phyloP scores from a whole-genome alignment of 2,113 vertebrate species.

The Nipponia nippon region DNA sequence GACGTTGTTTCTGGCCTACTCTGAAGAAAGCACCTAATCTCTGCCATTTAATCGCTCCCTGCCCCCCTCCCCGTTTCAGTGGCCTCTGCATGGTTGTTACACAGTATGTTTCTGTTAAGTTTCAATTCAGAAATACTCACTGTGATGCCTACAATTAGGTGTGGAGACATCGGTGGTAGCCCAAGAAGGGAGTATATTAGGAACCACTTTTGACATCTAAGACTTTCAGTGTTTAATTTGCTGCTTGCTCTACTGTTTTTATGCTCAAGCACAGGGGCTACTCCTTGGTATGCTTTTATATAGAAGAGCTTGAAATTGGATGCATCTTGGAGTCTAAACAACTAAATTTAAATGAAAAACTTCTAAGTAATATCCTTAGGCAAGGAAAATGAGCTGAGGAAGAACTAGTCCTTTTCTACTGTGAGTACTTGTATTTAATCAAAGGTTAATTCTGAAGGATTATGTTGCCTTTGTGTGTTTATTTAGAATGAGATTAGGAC shows the following conservation, averaged over 20 bases:
- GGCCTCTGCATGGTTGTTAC: not conserved
- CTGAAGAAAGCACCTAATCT: not conserved
- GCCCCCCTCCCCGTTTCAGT: rapidly evolving
- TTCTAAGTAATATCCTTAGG: not conserved
- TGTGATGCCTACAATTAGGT: not conserved
- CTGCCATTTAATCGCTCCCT: rapidly evolving
- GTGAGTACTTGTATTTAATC: not conserved
- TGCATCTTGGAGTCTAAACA: not conserved
- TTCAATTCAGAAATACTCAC: not conserved
- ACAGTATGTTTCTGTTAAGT: not conserved
- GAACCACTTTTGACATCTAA: not conserved
- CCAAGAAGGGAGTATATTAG: not conserved
- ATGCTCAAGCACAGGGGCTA: not conserved
- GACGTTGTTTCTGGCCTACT: not conserved
- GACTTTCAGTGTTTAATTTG: not conserved
- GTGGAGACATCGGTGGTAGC: not conserved
- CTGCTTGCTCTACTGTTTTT: not conserved
- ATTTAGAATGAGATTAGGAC: slow-evolving; percentile 23
- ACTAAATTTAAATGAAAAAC: not conserved
- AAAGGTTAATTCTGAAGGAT: slow-evolving; percentile 50
- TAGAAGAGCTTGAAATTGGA: not conserved
- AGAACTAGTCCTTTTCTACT: not conserved
- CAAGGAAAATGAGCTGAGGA: not conserved
- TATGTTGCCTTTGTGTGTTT: not conserved
- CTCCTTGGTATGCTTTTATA: not conserved